Conservation (phyloP, 2,888 invertebrate genomes). For the Polymixis flavicincta region DNA sequence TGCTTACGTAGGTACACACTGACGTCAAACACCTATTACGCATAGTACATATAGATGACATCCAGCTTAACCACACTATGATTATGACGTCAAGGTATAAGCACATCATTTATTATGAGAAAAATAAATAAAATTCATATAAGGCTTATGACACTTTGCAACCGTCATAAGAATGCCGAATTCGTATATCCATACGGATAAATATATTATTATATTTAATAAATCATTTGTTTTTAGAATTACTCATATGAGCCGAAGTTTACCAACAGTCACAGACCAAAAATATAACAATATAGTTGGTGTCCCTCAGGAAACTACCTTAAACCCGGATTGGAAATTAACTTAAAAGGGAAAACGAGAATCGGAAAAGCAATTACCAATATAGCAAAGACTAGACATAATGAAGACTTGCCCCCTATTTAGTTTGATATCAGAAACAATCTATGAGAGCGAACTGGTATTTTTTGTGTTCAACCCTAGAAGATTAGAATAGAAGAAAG, state of each 20-base stretch:
- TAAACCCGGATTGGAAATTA: slow-evolving; percentile 8
- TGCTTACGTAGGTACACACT: slow-evolving; percentile 18
- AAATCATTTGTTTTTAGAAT: not conserved
- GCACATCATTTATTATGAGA: not conserved
- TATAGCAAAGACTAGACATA: not conserved
- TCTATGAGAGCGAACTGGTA: not conserved
- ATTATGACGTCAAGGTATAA: slow-evolving; percentile 32
- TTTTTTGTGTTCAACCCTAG: not conserved
- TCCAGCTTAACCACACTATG: slow-evolving; percentile 35
- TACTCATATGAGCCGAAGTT: not conserved
- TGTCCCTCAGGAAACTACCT: slow-evolving; percentile 38
- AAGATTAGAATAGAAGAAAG: not conserved
- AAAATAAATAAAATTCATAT: slow-evolving; percentile 13
- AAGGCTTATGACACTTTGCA: slow-evolving; percentile 26
- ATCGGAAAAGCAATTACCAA: not conserved
- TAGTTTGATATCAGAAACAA: not conserved
- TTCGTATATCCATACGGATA: not conserved
- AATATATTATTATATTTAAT: not conserved
- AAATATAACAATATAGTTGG: not conserved
- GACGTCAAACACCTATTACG: slow-evolving; percentile 26
- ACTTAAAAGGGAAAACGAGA: not conserved
- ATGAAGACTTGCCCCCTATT: no score
- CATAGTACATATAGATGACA: slow-evolving; percentile 12
- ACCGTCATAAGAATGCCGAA: not conserved
- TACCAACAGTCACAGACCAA: no score